Evolutionary conservation across 2,888 invertebrate genomes (phyloP).

Genomic region (Leucania comma): DNA sequence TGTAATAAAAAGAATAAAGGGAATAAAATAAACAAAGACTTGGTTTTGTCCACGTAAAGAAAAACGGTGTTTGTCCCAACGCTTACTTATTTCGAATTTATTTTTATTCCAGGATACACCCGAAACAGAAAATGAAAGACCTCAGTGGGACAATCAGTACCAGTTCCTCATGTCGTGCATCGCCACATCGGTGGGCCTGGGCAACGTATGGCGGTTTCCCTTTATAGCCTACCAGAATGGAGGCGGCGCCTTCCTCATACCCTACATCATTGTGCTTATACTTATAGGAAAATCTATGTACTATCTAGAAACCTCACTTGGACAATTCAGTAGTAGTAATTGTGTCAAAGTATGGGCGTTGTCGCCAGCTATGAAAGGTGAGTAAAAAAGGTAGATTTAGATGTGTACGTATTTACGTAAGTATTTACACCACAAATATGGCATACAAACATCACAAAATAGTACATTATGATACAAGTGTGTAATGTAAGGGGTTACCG

Average conservation of each 20-base stretch:
- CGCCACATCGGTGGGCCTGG: constrained; percentile 93
- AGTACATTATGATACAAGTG: no score
- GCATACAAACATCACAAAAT: no score
- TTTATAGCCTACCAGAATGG: constrained; percentile 93
- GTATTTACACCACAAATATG: no score
- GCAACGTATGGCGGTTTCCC: constrained; percentile 93
- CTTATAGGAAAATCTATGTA: constrained; percentile 95
- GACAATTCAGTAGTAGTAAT: constrained; percentile 96
- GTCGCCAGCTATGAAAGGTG: constrained; percentile 95
- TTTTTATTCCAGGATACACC: constrained; percentile 61
- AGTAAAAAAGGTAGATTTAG: not conserved
- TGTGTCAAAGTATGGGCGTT: constrained; percentile 93
- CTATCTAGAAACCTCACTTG: constrained; percentile 95
- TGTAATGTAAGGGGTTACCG: no score
- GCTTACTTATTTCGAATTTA: not conserved
- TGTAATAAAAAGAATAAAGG: no score
- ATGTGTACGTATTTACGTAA: no score
- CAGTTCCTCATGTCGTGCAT: constrained; percentile 95
- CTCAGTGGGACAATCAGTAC: constrained; percentile 92
- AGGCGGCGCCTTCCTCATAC: constrained; percentile 94
- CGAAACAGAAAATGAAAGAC: constrained; percentile 70
- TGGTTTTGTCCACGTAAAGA: not conserved
- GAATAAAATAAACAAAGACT: no score
- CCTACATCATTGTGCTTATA: constrained; percentile 93
- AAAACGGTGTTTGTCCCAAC: not conserved